Evolutionary conservation across 2,888 invertebrate species (phyloP).

Genomic region (Tribolium freemani): DNA sequence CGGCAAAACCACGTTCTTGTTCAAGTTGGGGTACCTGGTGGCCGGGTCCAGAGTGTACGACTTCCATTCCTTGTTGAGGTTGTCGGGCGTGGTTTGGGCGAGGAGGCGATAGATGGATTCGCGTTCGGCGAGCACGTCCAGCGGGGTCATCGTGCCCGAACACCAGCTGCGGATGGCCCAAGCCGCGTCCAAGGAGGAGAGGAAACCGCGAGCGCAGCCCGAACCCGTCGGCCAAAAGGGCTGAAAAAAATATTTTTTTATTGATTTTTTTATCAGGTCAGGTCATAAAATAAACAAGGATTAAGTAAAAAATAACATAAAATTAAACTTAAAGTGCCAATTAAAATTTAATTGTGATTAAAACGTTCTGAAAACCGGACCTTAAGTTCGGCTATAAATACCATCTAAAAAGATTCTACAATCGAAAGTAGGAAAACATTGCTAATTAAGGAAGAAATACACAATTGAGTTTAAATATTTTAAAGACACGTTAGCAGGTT

Average conservation of each 20-base stretch:
- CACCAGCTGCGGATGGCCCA: slow-evolving; percentile 94
- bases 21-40: slow-evolving; percentile 88
- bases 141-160: slow-evolving; percentile 76
- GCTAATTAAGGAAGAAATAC: too few species aligned
- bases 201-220: slow-evolving; percentile 96
- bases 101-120: slow-evolving; percentile 82
- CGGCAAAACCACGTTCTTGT: slow-evolving; percentile 80
- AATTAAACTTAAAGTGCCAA: too few species aligned
- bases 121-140: slow-evolving; percentile 92
- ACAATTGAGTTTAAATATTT: too few species aligned
- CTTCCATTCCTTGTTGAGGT: slow-evolving; percentile 90
- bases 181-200: slow-evolving; percentile 95
- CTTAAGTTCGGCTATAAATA: too few species aligned
- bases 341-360: too few species aligned
- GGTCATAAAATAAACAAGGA: too few species aligned
- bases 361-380: too few species aligned
- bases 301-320: too few species aligned
- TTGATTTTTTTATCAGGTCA: too few species aligned
- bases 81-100: slow-evolving; percentile 97
- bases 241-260: slow-evolving; percentile 59
- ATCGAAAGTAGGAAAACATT: too few species aligned
- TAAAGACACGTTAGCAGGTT: too few species aligned
- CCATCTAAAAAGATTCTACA: too few species aligned
- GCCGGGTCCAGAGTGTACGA: slow-evolving; percentile 90
- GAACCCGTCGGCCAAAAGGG: slow-evolving; percentile 99